Percentiles rank a stretch among this genome's conserved stretches.
These are phyloP conservation scores for Spodoptera litura DNA, from an alignment of 1,140 invertebrate genomes.

Conservation along the genomic window DNA sequence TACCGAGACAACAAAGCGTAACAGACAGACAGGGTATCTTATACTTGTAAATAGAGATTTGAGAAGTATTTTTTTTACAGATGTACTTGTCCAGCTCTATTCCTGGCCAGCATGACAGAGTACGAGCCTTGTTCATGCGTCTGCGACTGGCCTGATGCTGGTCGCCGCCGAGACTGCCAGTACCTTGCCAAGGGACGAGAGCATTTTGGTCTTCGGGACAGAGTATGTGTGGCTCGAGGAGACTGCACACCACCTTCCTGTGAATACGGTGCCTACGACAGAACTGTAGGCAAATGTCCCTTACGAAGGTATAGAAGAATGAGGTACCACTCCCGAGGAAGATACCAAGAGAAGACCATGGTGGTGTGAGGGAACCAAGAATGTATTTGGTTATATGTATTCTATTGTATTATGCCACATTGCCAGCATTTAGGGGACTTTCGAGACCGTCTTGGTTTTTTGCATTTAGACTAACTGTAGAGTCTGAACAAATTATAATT, in stretches of 20 bases:
- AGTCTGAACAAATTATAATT: too few species aligned
- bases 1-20: too few species aligned
- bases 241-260: conserved; percentile 89
- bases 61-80: conserved; percentile 78
- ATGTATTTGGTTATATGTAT: background rate
- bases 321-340: conserved; percentile 57
- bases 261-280: conserved; percentile 90
- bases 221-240: conserved; percentile 89
- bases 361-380: conserved; percentile 41
- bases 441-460: background rate
- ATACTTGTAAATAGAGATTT: background rate
- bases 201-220: conserved; percentile 89
- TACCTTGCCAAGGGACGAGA: conserved; percentile 89
- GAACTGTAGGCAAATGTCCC: conserved; percentile 89
- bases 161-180: conserved; percentile 89
- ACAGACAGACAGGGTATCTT: too few species aligned
- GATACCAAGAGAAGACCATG: conserved; percentile 56
- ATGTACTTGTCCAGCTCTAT: conserved; percentile 91
- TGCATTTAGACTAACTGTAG: background rate
- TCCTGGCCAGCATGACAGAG: conserved; percentile 86
- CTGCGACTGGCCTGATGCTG: conserved; percentile 86
- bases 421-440: background rate
- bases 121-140: conserved; percentile 89
- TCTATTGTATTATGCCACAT: conserved; percentile 3
- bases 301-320: conserved; percentile 70